These are phyloP conservation scores for Dasysyrphus tricinctus DNA, from an alignment of 2,888 invertebrate species.

Conservation along the genomic window DNA sequence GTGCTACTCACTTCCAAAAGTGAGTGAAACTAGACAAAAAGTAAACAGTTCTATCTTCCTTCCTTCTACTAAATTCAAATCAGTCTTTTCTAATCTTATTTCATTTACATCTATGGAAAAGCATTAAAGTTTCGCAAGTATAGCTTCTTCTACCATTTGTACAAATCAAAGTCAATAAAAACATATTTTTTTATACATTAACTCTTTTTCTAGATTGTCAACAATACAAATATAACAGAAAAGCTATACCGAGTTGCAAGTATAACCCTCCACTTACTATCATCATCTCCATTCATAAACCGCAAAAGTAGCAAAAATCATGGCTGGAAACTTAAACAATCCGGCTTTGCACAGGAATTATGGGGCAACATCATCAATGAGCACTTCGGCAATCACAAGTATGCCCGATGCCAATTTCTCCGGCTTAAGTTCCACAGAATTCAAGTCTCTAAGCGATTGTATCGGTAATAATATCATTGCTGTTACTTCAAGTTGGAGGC, in stretches of 20 bases:
- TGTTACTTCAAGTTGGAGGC: conserved; percentile 89
- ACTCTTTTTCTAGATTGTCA: conserved; percentile 8
- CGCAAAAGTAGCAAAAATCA: conserved; percentile 39
- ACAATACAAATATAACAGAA: background rate
- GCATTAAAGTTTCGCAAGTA: too few species aligned
- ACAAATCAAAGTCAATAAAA: too few species aligned
- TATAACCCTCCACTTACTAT: conserved; percentile 16
- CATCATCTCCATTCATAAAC: background rate
- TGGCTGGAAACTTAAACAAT: conserved; percentile 80
- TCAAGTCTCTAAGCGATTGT: conserved; percentile 91
- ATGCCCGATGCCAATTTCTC: conserved; percentile 89
- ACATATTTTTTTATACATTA: too few species aligned
- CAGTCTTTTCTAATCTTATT: too few species aligned
- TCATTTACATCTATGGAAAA: too few species aligned
- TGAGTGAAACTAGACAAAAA: too few species aligned
- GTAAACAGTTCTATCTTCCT: too few species aligned
- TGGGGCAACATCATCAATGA: conserved; percentile 80
- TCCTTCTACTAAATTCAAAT: too few species aligned
- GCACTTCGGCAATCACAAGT: conserved; percentile 76
- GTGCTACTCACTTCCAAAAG: too few species aligned
- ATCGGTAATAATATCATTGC: conserved; percentile 92
- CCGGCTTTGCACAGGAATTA: conserved; percentile 80
- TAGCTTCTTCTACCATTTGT: too few species aligned
- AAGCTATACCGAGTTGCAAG: too few species aligned
- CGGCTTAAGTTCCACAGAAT: conserved; percentile 89